These are phyloP conservation scores for Amazonetta brasiliensis DNA, from an alignment of 2,797 vertebrate genomes.

Conservation along the genomic window DNA sequence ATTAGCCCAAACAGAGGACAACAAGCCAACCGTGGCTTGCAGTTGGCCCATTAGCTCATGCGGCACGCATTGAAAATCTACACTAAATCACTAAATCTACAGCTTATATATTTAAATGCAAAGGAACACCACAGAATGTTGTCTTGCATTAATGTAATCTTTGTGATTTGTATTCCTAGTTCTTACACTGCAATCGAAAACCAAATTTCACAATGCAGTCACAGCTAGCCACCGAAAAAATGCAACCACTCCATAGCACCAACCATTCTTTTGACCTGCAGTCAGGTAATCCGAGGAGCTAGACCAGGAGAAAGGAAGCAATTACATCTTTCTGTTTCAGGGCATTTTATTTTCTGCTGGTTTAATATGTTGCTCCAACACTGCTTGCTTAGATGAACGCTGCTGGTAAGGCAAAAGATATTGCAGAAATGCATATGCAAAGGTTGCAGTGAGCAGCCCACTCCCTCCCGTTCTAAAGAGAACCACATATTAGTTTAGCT, in stretches of 20 bases:
- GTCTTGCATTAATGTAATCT: background rate
- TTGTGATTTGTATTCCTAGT: background rate
- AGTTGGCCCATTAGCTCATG: background rate
- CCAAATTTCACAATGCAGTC: background rate
- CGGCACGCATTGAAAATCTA: background rate
- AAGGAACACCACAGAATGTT: background rate
- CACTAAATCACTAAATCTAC: rapidly evolving
- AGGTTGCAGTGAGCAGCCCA: background rate
- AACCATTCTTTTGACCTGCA: background rate
- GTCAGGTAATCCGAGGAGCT: background rate
- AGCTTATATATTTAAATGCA: background rate
- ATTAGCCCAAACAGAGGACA: background rate
- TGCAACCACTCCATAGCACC: background rate
- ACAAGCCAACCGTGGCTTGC: background rate
- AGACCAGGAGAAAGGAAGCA: background rate
- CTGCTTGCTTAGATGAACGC: background rate
- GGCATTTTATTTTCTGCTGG: background rate
- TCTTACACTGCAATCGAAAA: background rate
- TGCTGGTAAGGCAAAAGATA: background rate
- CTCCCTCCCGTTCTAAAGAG: background rate
- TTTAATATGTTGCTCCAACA: background rate
- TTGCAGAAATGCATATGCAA: background rate
- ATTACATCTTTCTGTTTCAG: background rate
- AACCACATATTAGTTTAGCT: background rate
- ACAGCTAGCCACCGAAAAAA: background rate